These are phyloP conservation scores for Bombus pyrosoma DNA, from an alignment of 1,140 invertebrate genomes.

Conservation along the genomic window DNA sequence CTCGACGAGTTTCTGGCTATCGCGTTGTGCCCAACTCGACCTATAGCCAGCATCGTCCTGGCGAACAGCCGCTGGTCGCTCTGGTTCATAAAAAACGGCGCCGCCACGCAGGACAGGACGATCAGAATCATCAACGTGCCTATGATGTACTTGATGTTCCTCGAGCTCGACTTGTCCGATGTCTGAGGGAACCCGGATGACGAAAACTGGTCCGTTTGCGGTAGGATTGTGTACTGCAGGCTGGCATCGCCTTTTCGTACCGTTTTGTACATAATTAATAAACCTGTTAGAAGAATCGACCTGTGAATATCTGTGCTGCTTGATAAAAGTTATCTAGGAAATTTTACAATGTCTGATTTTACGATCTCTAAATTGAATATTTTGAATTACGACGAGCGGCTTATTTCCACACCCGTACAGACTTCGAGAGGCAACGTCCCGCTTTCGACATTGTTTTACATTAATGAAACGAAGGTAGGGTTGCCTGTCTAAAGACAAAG, in stretches of 20 bases:
- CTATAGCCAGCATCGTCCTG: slow-evolving; percentile 61
- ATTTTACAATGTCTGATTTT: not conserved
- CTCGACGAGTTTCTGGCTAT: slow-evolving; percentile 44
- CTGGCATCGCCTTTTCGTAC: slow-evolving; percentile 88
- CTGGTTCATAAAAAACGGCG: slow-evolving; percentile 67
- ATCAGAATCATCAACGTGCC: slow-evolving; percentile 62
- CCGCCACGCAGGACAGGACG: slow-evolving; percentile 61
- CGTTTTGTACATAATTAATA: slow-evolving; percentile 86
- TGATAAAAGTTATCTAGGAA: not conserved
- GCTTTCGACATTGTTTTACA: not conserved
- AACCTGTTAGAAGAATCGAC: slow-evolving; percentile 28
- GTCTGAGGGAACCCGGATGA: slow-evolving; percentile 79
- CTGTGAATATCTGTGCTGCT: not conserved
- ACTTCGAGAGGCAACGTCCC: not conserved
- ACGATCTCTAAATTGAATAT: no score
- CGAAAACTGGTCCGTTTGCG: slow-evolving; percentile 87
- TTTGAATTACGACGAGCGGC: no score
- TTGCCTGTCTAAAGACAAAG: not conserved
- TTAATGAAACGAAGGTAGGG: not conserved
- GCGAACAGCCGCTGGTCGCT: slow-evolving; percentile 68
- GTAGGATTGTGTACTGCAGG: slow-evolving; percentile 88
- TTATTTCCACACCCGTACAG: no score
- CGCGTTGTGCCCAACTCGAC: slow-evolving; percentile 52
- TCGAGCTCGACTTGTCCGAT: slow-evolving; percentile 39
- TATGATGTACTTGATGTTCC: slow-evolving; percentile 63